phyloP scores from a whole-genome alignment of 1,140 invertebrate species.

The Drosophila seguyi region DNA sequence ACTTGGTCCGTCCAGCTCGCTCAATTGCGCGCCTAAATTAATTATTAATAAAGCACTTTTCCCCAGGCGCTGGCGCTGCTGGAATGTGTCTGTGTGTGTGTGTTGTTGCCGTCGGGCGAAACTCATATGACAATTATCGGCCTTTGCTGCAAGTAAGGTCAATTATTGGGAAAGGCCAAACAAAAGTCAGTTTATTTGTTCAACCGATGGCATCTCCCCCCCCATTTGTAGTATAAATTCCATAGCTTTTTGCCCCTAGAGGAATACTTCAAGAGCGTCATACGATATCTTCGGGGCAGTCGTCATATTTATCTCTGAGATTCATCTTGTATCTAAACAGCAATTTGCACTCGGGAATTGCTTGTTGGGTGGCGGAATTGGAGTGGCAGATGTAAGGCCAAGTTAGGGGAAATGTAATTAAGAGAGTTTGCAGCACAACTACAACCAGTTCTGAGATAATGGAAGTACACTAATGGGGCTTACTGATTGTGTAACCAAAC shows the following conservation, averaged over 20 bases:
- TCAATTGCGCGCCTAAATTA: constrained; percentile 66
- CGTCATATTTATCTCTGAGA: constrained; percentile 28
- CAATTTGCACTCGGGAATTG: constrained; percentile 58
- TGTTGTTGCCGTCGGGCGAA: constrained; percentile 20
- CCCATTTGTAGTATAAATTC: constrained; percentile 7
- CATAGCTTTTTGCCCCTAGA: background rate
- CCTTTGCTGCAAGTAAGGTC: constrained; percentile 44
- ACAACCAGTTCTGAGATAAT: constrained; percentile 4
- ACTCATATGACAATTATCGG: constrained; percentile 56
- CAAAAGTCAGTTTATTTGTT: constrained; percentile 49
- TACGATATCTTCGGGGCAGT: constrained; percentile 24
- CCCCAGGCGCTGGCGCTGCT: constrained; percentile 26
- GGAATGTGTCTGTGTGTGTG: constrained; percentile 50
- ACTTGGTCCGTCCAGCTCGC: constrained; percentile 28
- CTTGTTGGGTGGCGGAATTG: background rate
- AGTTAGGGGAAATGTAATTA: constrained; percentile 13
- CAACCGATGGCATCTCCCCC: constrained; percentile 23
- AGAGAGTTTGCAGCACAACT: background rate
- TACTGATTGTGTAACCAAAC: constrained; percentile 13
- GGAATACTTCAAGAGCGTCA: background rate
- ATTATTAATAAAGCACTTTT: constrained; percentile 74
- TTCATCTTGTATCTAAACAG: constrained; percentile 46
- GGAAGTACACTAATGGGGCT: constrained; percentile 14
- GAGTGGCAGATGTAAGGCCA: constrained; percentile 3
- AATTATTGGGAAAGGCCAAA: constrained; percentile 70